A percentile compares a stretch with the other conserved stretches of the same genome.
These are phyloP conservation scores for Falco peregrinus DNA, from an alignment of 2,797 vertebrate genomes.

Conservation along the genomic window DNA sequence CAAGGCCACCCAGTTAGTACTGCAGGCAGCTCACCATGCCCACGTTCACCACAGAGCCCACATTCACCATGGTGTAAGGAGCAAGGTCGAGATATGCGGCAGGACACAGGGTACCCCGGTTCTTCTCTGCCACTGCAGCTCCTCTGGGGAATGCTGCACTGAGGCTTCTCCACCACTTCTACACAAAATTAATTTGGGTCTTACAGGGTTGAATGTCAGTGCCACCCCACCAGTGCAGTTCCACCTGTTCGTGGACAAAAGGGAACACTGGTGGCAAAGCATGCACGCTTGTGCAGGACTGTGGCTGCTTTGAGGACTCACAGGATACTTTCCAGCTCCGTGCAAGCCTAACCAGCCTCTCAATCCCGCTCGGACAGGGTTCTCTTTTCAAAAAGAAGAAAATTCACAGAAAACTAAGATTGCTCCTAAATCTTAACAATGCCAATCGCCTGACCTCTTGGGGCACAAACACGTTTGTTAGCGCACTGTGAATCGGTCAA, in stretches of 20 bases:
- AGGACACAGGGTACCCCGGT: rapidly evolving
- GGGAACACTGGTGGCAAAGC: neutral
- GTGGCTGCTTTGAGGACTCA: neutral
- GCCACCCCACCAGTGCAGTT: rapidly evolving
- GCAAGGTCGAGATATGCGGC: rapidly evolving
- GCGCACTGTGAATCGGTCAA: neutral
- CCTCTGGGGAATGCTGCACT: neutral
- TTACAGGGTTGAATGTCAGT: neutral
- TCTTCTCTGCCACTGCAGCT: neutral
- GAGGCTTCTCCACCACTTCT: neutral
- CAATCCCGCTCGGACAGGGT: no score
- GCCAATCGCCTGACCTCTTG: neutral
- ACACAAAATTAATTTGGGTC: neutral
- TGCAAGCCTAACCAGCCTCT: rapidly evolving
- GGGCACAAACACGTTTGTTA: neutral
- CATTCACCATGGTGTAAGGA: rapidly evolving
- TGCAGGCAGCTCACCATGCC: neutral
- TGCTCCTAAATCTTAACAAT: neutral
- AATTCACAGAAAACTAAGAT: neutral
- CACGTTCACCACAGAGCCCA: neutral
- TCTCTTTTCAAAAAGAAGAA: neutral
- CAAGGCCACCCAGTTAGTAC: neutral
- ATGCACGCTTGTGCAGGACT: rapidly evolving
- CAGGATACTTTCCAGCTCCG: neutral
- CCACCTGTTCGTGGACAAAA: rapidly evolving